Conservation (phyloP, 1,140 invertebrate species). For the Harlomillsia oculata region DNA sequence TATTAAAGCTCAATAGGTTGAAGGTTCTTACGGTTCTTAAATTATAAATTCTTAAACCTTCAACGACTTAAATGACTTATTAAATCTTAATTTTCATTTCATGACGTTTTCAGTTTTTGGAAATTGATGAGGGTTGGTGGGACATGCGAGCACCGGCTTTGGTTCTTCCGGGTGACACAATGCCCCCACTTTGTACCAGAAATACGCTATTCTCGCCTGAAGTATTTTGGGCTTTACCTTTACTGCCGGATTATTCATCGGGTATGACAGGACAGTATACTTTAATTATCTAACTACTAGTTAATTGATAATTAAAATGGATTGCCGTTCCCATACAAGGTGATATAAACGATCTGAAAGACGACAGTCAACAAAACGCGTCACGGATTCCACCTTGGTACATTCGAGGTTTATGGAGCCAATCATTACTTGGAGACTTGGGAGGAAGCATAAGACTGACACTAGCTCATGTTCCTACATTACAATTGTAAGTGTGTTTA, state of each 20-base stretch:
- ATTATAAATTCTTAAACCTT: too few relatives aligned
- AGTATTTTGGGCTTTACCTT: slow-evolving; percentile 38
- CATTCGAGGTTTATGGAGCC: slow-evolving; percentile 37
- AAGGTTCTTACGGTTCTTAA: too few relatives aligned
- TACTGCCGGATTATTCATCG: slow-evolving; percentile 36
- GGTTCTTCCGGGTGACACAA: slow-evolving; percentile 36
- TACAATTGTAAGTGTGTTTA: slow-evolving; percentile 35
- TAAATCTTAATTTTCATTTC: slow-evolving; percentile 6
- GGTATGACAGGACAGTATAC: too few relatives aligned
- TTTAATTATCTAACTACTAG: not conserved
- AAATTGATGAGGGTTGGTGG: slow-evolving; percentile 37
- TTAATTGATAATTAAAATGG: not conserved
- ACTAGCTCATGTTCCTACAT: slow-evolving; percentile 35
- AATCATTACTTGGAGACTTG: slow-evolving; percentile 37
- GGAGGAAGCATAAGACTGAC: slow-evolving; percentile 37
- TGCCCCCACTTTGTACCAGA: slow-evolving; percentile 38
- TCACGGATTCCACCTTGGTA: slow-evolving; percentile 35
- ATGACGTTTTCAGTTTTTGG: slow-evolving; percentile 35
- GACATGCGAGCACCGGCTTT: slow-evolving; percentile 37
- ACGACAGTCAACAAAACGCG: slow-evolving; percentile 22
- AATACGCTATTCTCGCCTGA: slow-evolving; percentile 37
- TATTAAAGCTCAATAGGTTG: too few relatives aligned
- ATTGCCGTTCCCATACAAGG: too few relatives aligned
- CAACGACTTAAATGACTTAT: too few relatives aligned
- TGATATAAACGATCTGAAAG: slow-evolving; percentile 7